A percentile compares a stretch with the other conserved stretches of the same genome.
Conservation (phyloP, 2,797 vertebrate genomes). For the Telmatherina bonti region DNA sequence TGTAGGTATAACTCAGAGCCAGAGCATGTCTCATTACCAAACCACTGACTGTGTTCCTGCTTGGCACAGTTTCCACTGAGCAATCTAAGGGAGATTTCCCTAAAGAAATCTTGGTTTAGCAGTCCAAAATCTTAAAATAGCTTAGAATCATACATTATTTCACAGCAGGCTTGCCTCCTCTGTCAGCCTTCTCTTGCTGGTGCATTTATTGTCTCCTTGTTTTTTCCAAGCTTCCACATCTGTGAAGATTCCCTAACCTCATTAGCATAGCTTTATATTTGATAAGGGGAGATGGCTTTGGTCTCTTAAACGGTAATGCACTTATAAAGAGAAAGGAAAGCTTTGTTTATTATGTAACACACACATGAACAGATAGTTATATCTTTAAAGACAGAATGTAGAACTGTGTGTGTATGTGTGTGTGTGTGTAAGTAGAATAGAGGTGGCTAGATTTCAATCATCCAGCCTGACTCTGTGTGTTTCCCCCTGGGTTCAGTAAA, state of each 20-base stretch:
- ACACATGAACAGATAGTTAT: slow-evolving; percentile 24
- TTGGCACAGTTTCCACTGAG: slow-evolving; percentile 64
- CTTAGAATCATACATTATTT: slow-evolving; percentile 81
- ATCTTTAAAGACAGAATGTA: slow-evolving; percentile 28
- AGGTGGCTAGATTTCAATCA: slow-evolving; percentile 62
- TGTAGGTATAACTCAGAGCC: slow-evolving; percentile 25
- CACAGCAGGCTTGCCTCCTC: slow-evolving; percentile 54
- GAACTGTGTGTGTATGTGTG: slow-evolving; percentile 2
- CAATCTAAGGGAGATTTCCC: slow-evolving; percentile 68
- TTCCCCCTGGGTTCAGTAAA: slow-evolving; percentile 64
- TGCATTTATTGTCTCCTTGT: slow-evolving; percentile 67
- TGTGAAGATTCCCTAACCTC: slow-evolving; percentile 54
- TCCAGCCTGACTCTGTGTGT: slow-evolving; percentile 47
- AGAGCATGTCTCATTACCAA: slow-evolving; percentile 53
- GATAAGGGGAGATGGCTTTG: slow-evolving; percentile 43
- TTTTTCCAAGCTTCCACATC: slow-evolving; percentile 49
- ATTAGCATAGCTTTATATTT: slow-evolving; percentile 74
- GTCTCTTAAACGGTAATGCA: slow-evolving; percentile 51
- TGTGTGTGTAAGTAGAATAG: slow-evolving; percentile 18
- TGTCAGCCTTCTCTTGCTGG: slow-evolving; percentile 63
- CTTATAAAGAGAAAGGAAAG: slow-evolving; percentile 9
- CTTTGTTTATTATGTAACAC: slow-evolving; percentile 39
- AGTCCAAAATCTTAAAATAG: slow-evolving; percentile 76
- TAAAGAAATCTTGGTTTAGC: slow-evolving; percentile 73
- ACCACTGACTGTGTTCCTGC: slow-evolving; percentile 41